A percentile compares a stretch with the other conserved stretches of the same genome.
These are phyloP conservation scores for Euura saliciscinereae DNA, from an alignment of 1,140 invertebrate genomes.

Conservation along the genomic window DNA sequence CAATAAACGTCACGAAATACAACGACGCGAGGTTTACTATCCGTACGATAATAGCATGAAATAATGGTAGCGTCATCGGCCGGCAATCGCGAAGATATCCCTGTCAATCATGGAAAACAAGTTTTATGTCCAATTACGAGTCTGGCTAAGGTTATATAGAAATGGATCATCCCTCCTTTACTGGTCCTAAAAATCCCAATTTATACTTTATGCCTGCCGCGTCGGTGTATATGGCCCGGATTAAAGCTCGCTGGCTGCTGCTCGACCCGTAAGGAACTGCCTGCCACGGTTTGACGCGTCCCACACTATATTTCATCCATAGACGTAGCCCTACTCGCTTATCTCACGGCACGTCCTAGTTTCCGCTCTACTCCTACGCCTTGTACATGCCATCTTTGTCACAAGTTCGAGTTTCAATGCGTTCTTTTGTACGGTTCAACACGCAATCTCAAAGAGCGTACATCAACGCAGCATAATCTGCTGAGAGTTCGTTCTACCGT, in stretches of 20 bases:
- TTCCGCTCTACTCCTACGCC: slow-evolving; percentile 2
- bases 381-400: background rate
- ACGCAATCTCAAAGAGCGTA: slow-evolving; percentile 2
- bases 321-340: background rate
- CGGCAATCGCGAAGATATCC: background rate
- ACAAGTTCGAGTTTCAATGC: slow-evolving; percentile 1
- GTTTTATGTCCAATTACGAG: slow-evolving; percentile 38
- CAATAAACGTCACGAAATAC: background rate
- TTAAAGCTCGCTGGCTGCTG: background rate
- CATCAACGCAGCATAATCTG: too few relatives aligned
- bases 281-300: slow-evolving; percentile 6
- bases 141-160: slow-evolving; percentile 13
- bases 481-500: too few relatives aligned
- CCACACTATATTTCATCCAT: too few relatives aligned
- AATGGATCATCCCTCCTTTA: slow-evolving; percentile 26
- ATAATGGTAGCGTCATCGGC: background rate
- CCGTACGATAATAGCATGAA: background rate
- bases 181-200: slow-evolving; percentile 35
- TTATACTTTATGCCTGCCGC: slow-evolving; percentile 24
- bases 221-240: background rate
- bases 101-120: slow-evolving; percentile 35
- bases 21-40: background rate
- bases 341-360: slow-evolving; percentile 1
- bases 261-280: slow-evolving; percentile 6
- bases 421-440: background rate